Evolutionary conservation across 2,113 vertebrate species (phyloP), one percentile per base, ranked within the genome.

Genomic region (Hemiscyllium ocellatum): DNA sequence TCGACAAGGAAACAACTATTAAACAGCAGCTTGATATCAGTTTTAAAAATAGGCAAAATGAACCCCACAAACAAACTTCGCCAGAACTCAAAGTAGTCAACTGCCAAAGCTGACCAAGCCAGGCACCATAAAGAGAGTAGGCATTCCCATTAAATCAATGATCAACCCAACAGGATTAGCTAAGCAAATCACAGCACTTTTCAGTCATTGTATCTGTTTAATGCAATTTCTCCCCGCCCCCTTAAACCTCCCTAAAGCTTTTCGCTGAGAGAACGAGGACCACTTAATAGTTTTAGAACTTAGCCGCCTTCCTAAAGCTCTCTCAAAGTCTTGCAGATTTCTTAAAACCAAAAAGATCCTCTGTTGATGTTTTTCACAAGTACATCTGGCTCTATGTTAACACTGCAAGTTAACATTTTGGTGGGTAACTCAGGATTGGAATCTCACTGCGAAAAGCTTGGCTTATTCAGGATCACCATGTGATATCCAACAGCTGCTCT

Each of bases 401-500:
- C 47, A 4, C 47, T 87, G 85, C 47, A 65, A 94, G 61, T 94
- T 42, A 69, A 69, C n/a, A 69, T 47, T 94, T 24, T 94, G 93
- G 8, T 47, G 66, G 6, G 42, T 20, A 94, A 42, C 17, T 68
- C 61, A 68, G n/a, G 56, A 94, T 66, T 94, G 8, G 22, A 47
- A 94, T 26, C 6, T 94, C 26, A 29, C 7, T 94, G 17, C 12
- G 50, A 68, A 15, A 68, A 66, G 65, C 65, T 65, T 6, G 90
- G 65, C 20, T 93, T 7, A 68, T 68, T 94, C 90, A 94, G n/a
- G n/a, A 50, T 68, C 66, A 47, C 10, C 65, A 66, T 20, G 61
- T 94, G 93, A 94, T 70, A 70, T 94, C 93, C 93, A 70, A 70
- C 93, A 94, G 93, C 66, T 94, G 93, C 66, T 94, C 66, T 70